Percentiles rank a stretch among this genome's conserved stretches.
Evolutionary conservation across 2,888 invertebrate species (phyloP).

Genomic region (Eretmocerus hayati): DNA sequence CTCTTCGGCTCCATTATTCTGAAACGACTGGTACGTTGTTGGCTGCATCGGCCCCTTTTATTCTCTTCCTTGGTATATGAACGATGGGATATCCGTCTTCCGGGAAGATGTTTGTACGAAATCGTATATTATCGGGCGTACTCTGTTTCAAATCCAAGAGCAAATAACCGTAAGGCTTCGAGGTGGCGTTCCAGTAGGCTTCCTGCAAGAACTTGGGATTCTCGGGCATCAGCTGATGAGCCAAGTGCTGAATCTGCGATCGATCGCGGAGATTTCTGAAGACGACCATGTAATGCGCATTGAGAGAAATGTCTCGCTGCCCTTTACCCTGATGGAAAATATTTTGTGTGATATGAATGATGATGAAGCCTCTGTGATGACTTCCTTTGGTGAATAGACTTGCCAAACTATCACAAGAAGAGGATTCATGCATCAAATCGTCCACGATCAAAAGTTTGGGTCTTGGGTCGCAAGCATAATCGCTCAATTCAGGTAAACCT

Average conservation of each 20-base stretch:
- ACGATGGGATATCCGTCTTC: background rate
- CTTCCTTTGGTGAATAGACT: background rate
- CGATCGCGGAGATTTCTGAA: conserved; percentile 21
- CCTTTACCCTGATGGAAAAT: background rate
- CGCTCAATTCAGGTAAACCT: background rate
- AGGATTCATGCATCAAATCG: background rate
- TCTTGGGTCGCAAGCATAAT: background rate
- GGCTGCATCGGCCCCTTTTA: background rate
- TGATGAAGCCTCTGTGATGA: background rate
- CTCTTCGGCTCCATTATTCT: background rate
- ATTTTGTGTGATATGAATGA: background rate
- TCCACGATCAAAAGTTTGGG: background rate
- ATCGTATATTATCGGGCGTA: conserved; percentile 6
- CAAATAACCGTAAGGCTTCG: conserved; percentile 12
- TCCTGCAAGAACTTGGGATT: conserved; percentile 15
- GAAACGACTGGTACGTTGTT: background rate
- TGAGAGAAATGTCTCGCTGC: conserved; percentile 18
- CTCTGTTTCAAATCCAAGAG: conserved; percentile 8
- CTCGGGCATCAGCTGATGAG: too few species aligned
- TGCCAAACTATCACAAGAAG: background rate
- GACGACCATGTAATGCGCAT: conserved; percentile 19
- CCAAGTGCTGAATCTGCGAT: too few species aligned
- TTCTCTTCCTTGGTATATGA: background rate
- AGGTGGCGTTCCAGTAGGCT: conserved; percentile 16
- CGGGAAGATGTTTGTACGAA: background rate